phyloP scores from a whole-genome alignment of 2,888 invertebrate species.

The Ectemnius continuus region DNA sequence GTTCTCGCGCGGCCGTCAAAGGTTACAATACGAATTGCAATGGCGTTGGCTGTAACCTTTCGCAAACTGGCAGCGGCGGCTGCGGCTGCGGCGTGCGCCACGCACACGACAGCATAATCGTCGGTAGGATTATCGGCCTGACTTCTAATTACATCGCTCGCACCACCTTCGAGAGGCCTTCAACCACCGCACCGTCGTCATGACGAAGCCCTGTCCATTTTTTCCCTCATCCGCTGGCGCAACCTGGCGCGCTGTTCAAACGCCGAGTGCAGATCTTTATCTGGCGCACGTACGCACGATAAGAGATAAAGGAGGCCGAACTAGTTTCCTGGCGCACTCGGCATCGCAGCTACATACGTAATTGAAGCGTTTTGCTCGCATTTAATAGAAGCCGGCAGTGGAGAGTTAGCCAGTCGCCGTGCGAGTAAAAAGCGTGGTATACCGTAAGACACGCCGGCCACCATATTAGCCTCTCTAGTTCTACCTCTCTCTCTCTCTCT shows the following conservation, averaged over 20 bases:
- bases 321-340: too few relatives aligned
- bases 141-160: constrained; percentile 54
- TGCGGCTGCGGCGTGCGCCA: constrained; percentile 27
- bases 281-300: not conserved
- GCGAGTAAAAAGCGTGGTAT: too few relatives aligned
- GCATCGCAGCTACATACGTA: too few relatives aligned
- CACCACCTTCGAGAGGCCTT: constrained; percentile 28
- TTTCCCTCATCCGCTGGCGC: not conserved
- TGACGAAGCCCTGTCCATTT: constrained; percentile 13
- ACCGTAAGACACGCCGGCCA: too few relatives aligned
- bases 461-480: too few relatives aligned
- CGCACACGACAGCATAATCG: constrained; percentile 49
- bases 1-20: constrained; percentile 42
- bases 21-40: constrained; percentile 62
- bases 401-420: too few relatives aligned
- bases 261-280: too few relatives aligned
- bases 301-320: constrained; percentile 1
- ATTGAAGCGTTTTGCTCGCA: too few relatives aligned
- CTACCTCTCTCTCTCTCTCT: too few relatives aligned
- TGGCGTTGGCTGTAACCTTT: constrained; percentile 58
- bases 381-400: too few relatives aligned
- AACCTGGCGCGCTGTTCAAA: too few relatives aligned
- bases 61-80: constrained; percentile 26
- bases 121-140: constrained; percentile 50
- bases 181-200: constrained; percentile 26